Conservation (phyloP, 2,113 vertebrate species). For the Chaetura pelagica region DNA sequence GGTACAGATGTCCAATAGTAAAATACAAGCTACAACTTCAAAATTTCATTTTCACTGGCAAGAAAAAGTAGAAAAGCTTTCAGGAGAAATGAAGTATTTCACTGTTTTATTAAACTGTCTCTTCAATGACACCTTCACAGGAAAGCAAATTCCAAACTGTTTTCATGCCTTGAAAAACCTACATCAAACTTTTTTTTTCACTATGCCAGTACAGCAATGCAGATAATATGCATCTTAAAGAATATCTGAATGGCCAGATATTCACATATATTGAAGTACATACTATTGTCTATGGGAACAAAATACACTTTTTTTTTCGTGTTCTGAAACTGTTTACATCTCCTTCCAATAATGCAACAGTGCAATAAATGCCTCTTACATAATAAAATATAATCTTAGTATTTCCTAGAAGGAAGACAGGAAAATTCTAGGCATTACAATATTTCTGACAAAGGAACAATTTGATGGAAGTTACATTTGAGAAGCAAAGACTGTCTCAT, state of each 20-base stretch:
- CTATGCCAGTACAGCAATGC: not conserved
- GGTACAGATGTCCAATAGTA: not conserved
- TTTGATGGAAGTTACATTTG: not conserved
- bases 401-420: not conserved
- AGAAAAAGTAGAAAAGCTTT: not conserved
- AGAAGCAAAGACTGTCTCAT: not conserved
- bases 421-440: not conserved
- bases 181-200: conserved; percentile 1
- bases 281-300: not conserved
- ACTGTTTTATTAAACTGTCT: not conserved
- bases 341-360: not conserved
- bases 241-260: not conserved
- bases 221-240: not conserved
- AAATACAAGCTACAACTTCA: not conserved
- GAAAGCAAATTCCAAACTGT: conserved; percentile 4
- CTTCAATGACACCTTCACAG: not conserved
- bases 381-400: not conserved
- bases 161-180: not conserved
- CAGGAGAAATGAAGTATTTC: conserved; percentile 1
- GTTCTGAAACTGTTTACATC: not conserved
- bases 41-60: not conserved
- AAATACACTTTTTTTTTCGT: not conserved
- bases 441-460: not conserved
- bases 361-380: not conserved
- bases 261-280: not conserved